Base-by-base conservation (phyloP, 2,797 vertebrate genomes). In the Myripristis murdjan region DNA sequence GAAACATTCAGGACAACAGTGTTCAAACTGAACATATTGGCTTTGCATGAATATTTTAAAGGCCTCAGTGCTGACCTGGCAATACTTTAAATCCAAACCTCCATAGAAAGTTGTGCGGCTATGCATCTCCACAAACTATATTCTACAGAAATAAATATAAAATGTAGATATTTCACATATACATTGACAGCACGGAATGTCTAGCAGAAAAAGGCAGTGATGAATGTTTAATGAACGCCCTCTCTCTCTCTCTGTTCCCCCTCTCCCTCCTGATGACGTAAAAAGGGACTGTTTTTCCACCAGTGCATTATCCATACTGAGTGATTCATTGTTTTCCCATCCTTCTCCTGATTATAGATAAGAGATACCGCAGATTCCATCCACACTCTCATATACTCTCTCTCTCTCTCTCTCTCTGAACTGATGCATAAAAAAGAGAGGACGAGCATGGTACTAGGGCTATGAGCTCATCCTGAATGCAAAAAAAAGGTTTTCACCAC, bases 151-250 rank as follows among this genome's bases (percentile, higher is more conserved):
- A 24, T 37, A 16, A 18, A 15, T 56, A 37, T 37, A 22, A 20
- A 43, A 58, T 22, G 41, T 15, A 18, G 37, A 14, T 37, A 54
- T 65, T 3, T 64, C 41, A 70, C 49, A 72, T 72, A 22, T 6
- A 53, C 23, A 71, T 70, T 67, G 66, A 53, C 44, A 20, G n/a
- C 46, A 55, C 35, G 47, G 26, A 57, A n/a, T n/a, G 22, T 47
- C 10, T 0, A 48, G 55, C 70, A 67, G 64, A 61, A 63, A 58
- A 35, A 66, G 57, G 60, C 39, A 48, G 24, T 71, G 63, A 65
- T 81, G 22, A 74, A 79, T 81, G 41, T 73, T 89, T 82, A 22
- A 82, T 83, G 63, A 80, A 64, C 28, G 24, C 54, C 33, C 33
- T 43, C 10, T 43, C 10, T 35, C 56, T 61, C 37, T 52, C 33